Percentiles rank a stretch among this genome's conserved stretches.
These are phyloP conservation scores for Lasioglossum vierecki DNA, from an alignment of 2,888 invertebrate species.

Conservation along the genomic window DNA sequence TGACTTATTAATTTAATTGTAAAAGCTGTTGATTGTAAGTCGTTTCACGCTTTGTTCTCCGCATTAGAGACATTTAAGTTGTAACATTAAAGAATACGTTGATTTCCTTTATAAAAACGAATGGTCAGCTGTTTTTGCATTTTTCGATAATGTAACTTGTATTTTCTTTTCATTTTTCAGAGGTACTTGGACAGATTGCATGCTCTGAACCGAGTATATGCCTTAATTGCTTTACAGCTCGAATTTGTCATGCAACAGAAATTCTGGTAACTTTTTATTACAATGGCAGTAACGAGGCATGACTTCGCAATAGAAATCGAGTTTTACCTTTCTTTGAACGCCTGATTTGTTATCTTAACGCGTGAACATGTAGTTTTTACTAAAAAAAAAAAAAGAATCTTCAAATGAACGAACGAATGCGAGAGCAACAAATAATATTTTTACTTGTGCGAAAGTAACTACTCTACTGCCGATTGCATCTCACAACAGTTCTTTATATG, in stretches of 20 bases:
- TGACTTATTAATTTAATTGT: slow-evolving; percentile 16
- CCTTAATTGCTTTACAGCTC: slow-evolving; percentile 76
- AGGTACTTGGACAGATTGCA: slow-evolving; percentile 80
- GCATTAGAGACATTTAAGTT: not conserved
- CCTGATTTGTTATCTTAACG: not conserved
- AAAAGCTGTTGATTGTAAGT: slow-evolving; percentile 11
- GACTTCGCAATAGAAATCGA: not conserved
- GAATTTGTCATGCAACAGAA: slow-evolving; percentile 75
- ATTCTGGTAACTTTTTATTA: slow-evolving; percentile 66
- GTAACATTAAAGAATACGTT: slow-evolving; percentile 21
- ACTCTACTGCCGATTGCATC: slow-evolving; percentile 31
- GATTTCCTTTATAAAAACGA: slow-evolving; percentile 30
- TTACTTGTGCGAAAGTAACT: slow-evolving; percentile 30
- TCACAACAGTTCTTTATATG: slow-evolving; percentile 15
- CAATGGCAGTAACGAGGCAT: slow-evolving; percentile 4
- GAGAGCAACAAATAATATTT: slow-evolving; percentile 20
- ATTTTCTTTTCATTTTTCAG: slow-evolving; percentile 74
- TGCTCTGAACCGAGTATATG: slow-evolving; percentile 78
- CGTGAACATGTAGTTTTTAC: not conserved
- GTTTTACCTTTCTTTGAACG: not conserved
- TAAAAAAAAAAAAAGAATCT: not conserved
- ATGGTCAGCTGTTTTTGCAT: slow-evolving; percentile 23
- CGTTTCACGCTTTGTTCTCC: not conserved
- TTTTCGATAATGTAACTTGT: slow-evolving; percentile 39
- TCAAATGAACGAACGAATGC: slow-evolving; percentile 1